Base-by-base conservation (phyloP, 1,140 invertebrate genomes). In the Diabrotica virgifera region DNA sequence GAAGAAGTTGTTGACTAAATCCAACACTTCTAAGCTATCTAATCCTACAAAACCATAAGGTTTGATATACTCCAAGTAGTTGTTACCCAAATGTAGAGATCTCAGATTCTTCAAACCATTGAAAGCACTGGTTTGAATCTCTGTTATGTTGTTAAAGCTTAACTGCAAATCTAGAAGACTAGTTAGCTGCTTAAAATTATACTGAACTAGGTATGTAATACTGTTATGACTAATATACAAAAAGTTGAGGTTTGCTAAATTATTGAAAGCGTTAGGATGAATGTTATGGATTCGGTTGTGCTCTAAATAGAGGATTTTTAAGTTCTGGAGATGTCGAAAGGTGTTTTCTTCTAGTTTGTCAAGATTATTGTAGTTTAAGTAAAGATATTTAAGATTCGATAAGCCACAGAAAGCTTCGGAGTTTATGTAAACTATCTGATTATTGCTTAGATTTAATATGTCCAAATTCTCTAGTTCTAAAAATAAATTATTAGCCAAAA, bases 141-240 rank as follows among this genome's bases (percentile, higher is more conserved):
- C 73, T 52, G n/a, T 67, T 52, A 77, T 63, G 52, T 71, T 73
- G 61, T 77, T 77, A 13, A 46, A 68, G 13, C 76, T 70, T 61
- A 77, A 66, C 63, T 77, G 76, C 58, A 77, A 68, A 71, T 76
- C 71, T 50, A 74, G 54, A 24, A 77, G 66, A 70, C 69, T 75
- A 63, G 66, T 67, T 62, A 77, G 67, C 36, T 70, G 69, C 65
- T 74, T 75, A 66, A 77, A 77, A 65, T 77, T 77, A 59, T 76
- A 77, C 56, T 74, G 72, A 14, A 68, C 68, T 57, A 77, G 68
- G 57, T 69, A 70, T 50, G 50, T 70, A 59, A 77, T 71, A 63
- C 66, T 73, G 65, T 77, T 77, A 58, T 77, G 72, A 59, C 73
- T 77, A 14, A 77, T 60, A 70, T 77, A 77, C 6, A 77, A 67